Percentiles rank a stretch among this genome's conserved stretches.
phyloP scores from a whole-genome alignment of 2,888 invertebrate species.

The Drosophila mimetica region DNA sequence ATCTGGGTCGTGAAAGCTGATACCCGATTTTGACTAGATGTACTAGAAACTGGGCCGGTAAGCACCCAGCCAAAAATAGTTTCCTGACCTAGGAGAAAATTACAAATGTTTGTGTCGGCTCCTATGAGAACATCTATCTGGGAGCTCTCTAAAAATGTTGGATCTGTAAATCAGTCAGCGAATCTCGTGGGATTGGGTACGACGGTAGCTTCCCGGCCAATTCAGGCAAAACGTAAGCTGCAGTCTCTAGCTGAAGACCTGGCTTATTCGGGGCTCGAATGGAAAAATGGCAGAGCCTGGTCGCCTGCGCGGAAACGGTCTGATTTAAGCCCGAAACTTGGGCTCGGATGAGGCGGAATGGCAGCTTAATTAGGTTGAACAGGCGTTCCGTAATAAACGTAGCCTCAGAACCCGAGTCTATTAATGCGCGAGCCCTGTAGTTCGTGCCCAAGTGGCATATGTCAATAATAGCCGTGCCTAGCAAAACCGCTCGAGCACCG shows the following conservation, averaged over 20 bases:
- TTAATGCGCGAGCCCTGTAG: not conserved
- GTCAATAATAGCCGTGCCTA: not conserved
- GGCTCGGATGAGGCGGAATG: not conserved
- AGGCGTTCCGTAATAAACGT: not conserved
- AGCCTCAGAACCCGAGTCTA: constrained; percentile 1
- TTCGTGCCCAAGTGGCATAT: not conserved
- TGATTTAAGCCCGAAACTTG: not conserved
- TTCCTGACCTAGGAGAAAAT: too few species aligned
- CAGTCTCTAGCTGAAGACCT: not conserved
- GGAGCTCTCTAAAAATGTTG: not conserved
- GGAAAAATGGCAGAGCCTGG: not conserved
- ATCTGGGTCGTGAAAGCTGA: too few species aligned
- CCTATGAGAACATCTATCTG: not conserved
- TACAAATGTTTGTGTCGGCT: not conserved
- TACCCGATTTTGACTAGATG: too few species aligned
- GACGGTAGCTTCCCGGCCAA: not conserved
- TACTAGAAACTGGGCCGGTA: too few species aligned
- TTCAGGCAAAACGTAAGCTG: not conserved
- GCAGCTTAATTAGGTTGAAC: not conserved
- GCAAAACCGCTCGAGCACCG: not conserved
- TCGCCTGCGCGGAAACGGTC: not conserved
- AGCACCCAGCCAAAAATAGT: too few species aligned
- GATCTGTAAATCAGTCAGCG: not conserved
- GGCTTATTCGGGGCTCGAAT: not conserved
- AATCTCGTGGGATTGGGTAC: not conserved